Evolutionary conservation across 1,140 invertebrate species (phyloP).

Genomic region (Luehdorfia chinensis): DNA sequence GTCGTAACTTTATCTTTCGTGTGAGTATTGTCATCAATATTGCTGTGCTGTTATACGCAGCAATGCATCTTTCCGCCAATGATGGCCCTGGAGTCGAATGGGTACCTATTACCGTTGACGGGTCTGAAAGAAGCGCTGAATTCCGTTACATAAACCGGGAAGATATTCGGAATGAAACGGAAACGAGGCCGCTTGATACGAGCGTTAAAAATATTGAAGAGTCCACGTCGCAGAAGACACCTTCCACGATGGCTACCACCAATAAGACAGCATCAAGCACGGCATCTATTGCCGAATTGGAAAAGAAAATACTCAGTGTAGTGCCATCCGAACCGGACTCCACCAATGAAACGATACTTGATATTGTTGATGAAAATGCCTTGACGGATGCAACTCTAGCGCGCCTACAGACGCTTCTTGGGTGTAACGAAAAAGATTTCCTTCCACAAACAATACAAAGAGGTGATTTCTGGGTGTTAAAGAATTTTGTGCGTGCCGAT

Average conservation of each 20-base stretch:
- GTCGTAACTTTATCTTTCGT: conserved; percentile 84
- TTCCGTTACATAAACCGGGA: conserved; percentile 45
- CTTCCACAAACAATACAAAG: conserved; percentile 83
- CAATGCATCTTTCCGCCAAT: conserved; percentile 59
- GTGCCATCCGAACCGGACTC: conserved; percentile 46
- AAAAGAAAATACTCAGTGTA: conserved; percentile 46
- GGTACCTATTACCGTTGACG: conserved; percentile 52
- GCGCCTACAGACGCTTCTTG: conserved; percentile 60
- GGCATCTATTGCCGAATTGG: conserved; percentile 46
- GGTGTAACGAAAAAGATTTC: conserved; percentile 82
- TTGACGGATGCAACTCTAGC: conserved; percentile 51
- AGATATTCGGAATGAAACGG: conserved; percentile 48
- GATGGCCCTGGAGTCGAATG: conserved; percentile 46
- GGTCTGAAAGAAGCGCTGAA: conserved; percentile 48
- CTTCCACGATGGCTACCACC: conserved; percentile 55
- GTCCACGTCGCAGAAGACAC: conserved; percentile 55
- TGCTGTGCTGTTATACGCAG: conserved; percentile 81
- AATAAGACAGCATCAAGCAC: conserved; percentile 62
- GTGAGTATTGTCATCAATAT: conserved; percentile 86
- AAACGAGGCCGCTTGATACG: conserved; percentile 38
- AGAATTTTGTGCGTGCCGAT: conserved; percentile 88
- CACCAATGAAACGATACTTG: conserved; percentile 47
- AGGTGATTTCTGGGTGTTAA: conserved; percentile 93
- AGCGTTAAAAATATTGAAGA: conserved; percentile 53
- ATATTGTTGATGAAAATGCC: conserved; percentile 62